phyloP scores from a whole-genome alignment of 2,888 invertebrate species.

The Archips xylosteana region DNA sequence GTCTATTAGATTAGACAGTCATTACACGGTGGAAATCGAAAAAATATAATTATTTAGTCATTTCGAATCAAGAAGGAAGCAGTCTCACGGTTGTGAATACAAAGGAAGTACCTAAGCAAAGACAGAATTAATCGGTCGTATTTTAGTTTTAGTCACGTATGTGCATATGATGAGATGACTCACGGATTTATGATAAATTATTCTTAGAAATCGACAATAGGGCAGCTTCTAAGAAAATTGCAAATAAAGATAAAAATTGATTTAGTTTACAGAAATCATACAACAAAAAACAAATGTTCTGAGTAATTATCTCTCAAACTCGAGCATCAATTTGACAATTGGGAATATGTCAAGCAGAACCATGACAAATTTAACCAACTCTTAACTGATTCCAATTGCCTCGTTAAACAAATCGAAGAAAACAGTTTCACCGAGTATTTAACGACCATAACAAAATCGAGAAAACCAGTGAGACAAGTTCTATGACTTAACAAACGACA shows the following conservation, averaged over 20 bases:
- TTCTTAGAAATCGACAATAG: too few species aligned
- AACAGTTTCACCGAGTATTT: background rate
- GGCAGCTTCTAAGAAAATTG: too few species aligned
- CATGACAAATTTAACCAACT: background rate
- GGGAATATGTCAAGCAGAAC: background rate
- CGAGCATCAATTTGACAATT: background rate
- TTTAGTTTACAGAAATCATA: too few species aligned
- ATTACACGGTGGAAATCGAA: constrained; percentile 11
- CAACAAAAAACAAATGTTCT: too few species aligned
- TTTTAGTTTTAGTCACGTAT: background rate
- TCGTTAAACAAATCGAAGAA: constrained; percentile 1
- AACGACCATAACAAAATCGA: background rate
- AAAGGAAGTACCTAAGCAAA: constrained; percentile 7
- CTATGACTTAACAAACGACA: constrained; percentile 12
- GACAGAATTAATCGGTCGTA: background rate
- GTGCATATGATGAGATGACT: too few species aligned
- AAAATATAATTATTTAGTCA: background rate
- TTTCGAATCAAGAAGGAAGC: background rate
- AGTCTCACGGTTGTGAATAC: constrained; percentile 16
- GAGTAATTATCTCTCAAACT: too few species aligned
- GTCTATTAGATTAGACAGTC: constrained; percentile 26
- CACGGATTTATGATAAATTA: too few species aligned
- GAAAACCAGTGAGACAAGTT: constrained; percentile 9
- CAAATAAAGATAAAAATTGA: too few species aligned
- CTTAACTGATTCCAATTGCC: background rate